These are phyloP conservation scores for Lanius ludovicianus DNA, from an alignment of 2,113 vertebrate species.

Conservation along the genomic window DNA sequence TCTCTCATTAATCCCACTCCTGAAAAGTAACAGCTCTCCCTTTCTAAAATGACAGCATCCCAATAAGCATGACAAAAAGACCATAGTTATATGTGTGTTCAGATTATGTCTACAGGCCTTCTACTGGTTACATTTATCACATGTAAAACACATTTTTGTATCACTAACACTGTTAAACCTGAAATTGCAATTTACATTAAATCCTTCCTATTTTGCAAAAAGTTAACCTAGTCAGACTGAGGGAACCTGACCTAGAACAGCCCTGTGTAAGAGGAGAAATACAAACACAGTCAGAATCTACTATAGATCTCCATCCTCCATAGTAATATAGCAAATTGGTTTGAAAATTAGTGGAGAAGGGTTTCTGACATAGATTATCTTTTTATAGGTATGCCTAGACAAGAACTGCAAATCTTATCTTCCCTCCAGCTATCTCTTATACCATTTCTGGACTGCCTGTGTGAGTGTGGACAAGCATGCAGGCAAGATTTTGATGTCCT, in stretches of 20 bases:
- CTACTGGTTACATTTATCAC: neutral
- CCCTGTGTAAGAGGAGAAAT: neutral
- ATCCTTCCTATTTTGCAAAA: neutral
- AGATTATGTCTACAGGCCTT: neutral
- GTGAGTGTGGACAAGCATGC: neutral
- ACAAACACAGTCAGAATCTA: neutral
- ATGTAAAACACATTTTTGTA: neutral
- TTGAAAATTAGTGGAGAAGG: neutral
- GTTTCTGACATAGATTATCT: neutral
- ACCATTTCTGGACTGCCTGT: neutral
- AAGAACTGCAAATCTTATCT: neutral
- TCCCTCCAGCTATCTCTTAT: neutral
- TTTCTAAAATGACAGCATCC: neutral
- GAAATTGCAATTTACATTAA: neutral
- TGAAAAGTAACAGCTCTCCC: neutral
- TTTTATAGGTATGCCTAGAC: neutral
- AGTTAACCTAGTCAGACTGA: neutral
- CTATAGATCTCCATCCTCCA: neutral
- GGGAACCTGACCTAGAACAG: neutral
- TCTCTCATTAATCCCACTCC: neutral
- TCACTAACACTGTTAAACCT: neutral
- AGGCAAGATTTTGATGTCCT: neutral
- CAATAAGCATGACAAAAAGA: neutral
- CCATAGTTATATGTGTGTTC: neutral
- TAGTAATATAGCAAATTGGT: neutral